These are phyloP conservation scores for Andrena chrysosceles DNA, from an alignment of 2,888 invertebrate species.

Conservation along the genomic window DNA sequence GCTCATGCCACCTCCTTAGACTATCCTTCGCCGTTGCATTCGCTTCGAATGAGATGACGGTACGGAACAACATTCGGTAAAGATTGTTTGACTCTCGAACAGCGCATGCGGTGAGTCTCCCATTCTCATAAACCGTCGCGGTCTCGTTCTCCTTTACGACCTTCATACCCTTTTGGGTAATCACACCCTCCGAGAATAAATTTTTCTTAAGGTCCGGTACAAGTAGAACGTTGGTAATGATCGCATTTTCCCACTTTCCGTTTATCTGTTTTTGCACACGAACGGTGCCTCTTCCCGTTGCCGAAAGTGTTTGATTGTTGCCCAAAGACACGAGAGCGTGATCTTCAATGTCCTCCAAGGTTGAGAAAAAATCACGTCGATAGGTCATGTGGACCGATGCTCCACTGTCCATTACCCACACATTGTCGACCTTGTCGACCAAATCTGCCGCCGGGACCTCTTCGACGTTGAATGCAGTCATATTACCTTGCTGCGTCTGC, in stretches of 20 bases:
- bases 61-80: neutral
- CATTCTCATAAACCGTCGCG: neutral
- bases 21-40: neutral
- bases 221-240: neutral
- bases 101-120: neutral
- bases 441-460: too few relatives aligned
- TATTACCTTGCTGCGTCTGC: neutral
- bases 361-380: slow-evolving; percentile 1
- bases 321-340: neutral
- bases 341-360: neutral
- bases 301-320: neutral
- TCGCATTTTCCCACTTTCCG: neutral
- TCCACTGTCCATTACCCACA: neutral
- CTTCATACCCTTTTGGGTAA: slow-evolving; percentile 7
- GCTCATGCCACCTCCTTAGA: neutral
- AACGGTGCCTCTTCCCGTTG: slow-evolving; percentile 5
- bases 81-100: neutral
- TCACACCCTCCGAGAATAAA: slow-evolving; percentile 3
- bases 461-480: neutral
- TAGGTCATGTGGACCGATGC: slow-evolving; percentile 8
- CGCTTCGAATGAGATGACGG: neutral
- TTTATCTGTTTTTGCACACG: neutral
- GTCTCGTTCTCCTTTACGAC: neutral
- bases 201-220: neutral
- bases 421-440: neutral